Conservation (phyloP, 2,797 vertebrate genomes). For the Numenius phaeopus region DNA sequence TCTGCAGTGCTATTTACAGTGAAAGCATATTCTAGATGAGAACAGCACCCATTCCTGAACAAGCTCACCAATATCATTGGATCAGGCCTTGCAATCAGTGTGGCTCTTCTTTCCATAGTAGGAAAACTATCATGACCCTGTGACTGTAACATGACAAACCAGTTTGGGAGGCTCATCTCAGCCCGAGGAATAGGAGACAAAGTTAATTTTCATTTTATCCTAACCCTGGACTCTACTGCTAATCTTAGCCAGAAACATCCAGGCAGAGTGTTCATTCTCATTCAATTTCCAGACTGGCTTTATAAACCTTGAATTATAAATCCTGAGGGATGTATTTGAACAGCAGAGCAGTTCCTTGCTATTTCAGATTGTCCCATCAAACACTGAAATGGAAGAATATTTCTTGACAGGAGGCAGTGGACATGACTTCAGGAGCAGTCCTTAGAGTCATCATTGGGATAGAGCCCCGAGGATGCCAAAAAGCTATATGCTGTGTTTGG, state of each 20-base stretch:
- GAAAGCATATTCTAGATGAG: neutral
- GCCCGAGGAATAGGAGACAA: neutral
- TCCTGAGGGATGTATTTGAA: neutral
- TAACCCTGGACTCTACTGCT: neutral
- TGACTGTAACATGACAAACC: neutral
- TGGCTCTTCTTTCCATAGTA: neutral
- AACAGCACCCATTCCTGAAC: neutral
- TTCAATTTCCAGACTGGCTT: neutral
- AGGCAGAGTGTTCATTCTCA: neutral
- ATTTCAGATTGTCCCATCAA: neutral
- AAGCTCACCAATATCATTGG: neutral
- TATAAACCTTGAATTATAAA: conserved; percentile 32
- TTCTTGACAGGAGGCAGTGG: neutral
- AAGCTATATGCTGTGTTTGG: neutral
- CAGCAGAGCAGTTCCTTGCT: neutral
- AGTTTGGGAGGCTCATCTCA: neutral
- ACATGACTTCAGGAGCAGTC: neutral
- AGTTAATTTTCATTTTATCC: conserved; percentile 15
- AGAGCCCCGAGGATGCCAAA: neutral
- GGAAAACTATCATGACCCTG: neutral
- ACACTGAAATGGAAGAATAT: neutral
- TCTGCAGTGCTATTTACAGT: neutral
- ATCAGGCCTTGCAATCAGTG: neutral
- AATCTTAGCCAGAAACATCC: neutral
- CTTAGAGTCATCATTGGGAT: neutral